phyloP scores from a whole-genome alignment of 1,140 invertebrate genomes.

The Caerostris darwini region DNA sequence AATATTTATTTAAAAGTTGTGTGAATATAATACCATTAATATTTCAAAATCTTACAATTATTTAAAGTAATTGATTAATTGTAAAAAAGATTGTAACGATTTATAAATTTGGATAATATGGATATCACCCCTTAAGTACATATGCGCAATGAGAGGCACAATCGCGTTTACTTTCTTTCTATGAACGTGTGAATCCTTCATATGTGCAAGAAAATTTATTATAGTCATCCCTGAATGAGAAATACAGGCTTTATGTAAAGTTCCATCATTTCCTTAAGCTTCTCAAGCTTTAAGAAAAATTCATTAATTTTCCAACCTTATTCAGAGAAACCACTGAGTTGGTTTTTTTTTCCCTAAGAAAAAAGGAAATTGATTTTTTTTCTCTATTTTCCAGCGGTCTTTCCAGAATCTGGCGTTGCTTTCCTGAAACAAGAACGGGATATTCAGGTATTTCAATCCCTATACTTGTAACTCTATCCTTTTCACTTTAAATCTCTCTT shows the following conservation, averaged over 20 bases:
- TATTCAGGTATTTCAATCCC: not conserved
- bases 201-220: constrained; percentile 30
- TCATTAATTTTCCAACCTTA: constrained; percentile 58
- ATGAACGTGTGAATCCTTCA: constrained; percentile 54
- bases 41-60: too few species aligned
- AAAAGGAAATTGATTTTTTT: constrained; percentile 22
- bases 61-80: too few species aligned
- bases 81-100: too few species aligned
- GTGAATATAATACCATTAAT: too few species aligned
- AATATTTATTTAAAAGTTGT: too few species aligned
- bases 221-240: constrained; percentile 16
- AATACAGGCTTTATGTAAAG: constrained; percentile 3
- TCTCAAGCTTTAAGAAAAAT: constrained; percentile 33
- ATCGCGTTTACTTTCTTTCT: not conserved
- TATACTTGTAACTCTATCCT: constrained; percentile 13
- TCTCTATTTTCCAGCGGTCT: not conserved
- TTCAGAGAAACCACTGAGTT: constrained; percentile 11
- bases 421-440: not conserved
- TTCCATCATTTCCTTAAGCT: constrained; percentile 38
- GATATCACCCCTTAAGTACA: not conserved
- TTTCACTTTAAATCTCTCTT: constrained; percentile 42
- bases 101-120: not conserved
- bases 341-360: not conserved
- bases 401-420: not conserved
- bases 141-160: not conserved